Evolutionary conservation across 92 coral and sea anemone species (phyloP), one percentile per base, ranked within the genome.

Genomic region (Umimayanthus kanabou): DNA sequence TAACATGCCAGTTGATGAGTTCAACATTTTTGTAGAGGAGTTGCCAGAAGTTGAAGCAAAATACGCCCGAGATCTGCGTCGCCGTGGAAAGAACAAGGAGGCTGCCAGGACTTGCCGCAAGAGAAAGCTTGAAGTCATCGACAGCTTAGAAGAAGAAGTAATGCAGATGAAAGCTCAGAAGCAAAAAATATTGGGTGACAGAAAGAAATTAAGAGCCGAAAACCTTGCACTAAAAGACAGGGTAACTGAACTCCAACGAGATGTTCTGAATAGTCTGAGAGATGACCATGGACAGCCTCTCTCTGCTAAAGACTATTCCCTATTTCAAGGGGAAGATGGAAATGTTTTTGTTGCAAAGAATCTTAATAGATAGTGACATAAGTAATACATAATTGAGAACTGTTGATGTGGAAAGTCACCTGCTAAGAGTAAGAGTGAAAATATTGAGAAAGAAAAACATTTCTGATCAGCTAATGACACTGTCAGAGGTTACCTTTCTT

Each of bases 101-200:
- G 99, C 99, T 18, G 99, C 99, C 11, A 93, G 99, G 40, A 76
- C 94, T 66, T 97, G 98, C 73, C 98, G 99, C 75, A 97, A 97
- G 81, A 90, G 99, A 80, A 97, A 97, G 91, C 79, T 97, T 76
- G 99, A 95, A 20, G 91, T 89, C 37, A 94, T 97, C 49, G 87
- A 90, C 77, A 88, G 80, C 33, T 93, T 97, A 37, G 98, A 92
- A 55, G 92, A 85, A 3, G 95, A 92, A 30, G 73, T 95, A 28
- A 40, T 87, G 20, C 67, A 76, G 57, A 70, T 97, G 81, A 88
- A 89, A 77, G 66, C 85, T 33, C 85, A 88, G 77, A 97, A 92
- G 88, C 88, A 90, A 40, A 91, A 90, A 43, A 89, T 94, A 43
- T 26, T 95, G 65, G 92, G 89, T 26, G 97, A 97, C 74, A 85